Evolutionary conservation across 2,113 vertebrate species (phyloP).

Genomic region (Piprites chloris): DNA sequence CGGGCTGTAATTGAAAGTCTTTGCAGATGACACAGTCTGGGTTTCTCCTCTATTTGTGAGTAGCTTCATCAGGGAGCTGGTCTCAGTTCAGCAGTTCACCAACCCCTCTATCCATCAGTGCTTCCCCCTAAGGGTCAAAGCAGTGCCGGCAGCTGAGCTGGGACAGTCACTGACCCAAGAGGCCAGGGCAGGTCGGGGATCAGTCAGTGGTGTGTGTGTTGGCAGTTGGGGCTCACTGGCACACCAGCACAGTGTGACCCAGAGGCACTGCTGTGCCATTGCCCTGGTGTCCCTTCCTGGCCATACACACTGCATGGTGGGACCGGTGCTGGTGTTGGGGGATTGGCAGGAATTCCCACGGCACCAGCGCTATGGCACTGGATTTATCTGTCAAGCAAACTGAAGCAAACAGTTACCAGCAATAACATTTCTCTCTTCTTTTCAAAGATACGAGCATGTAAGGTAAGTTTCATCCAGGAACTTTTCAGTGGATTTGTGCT

Average conservation of each 20-base stretch:
- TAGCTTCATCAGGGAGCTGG: background rate
- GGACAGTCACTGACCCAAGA: background rate
- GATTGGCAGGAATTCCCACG: background rate
- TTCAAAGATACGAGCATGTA: background rate
- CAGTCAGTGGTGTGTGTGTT: background rate
- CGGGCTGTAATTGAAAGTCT: background rate
- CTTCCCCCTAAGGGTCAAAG: background rate
- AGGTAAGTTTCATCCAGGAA: background rate
- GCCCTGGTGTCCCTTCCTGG: background rate
- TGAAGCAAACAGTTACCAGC: background rate
- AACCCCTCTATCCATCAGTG: fast-evolving
- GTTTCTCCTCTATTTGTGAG: background rate
- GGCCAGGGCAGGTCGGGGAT: background rate
- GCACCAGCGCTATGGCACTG: fast-evolving
- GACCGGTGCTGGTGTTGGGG: fast-evolving
- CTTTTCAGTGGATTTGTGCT: background rate
- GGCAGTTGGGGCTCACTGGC: background rate
- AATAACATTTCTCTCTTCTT: background rate
- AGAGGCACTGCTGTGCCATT: fast-evolving
- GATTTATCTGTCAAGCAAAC: background rate
- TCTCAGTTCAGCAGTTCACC: background rate
- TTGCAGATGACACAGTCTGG: background rate
- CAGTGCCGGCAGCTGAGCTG: fast-evolving
- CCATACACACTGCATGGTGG: fast-evolving
- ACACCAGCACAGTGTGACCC: background rate